Evolutionary conservation across 2,797 vertebrate genomes (phyloP).

Genomic region (Clarias fuscus): DNA sequence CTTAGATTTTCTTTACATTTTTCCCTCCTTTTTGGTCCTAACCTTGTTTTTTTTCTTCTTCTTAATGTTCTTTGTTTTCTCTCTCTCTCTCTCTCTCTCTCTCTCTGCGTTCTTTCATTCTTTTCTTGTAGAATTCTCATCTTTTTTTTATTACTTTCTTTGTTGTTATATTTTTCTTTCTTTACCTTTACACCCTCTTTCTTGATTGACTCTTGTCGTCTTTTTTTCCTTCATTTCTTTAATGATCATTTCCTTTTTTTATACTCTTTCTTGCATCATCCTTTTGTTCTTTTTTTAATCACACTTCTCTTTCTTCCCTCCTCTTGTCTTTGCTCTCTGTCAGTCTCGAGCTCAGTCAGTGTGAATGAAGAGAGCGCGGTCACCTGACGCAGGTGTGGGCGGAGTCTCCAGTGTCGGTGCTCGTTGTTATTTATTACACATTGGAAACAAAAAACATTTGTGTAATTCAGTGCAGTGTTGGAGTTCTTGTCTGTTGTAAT

Average conservation of each 20-base stretch:
- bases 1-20: too few species aligned
- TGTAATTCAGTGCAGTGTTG: background rate
- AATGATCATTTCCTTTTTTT: too few species aligned
- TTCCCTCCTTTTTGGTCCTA: background rate
- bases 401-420: background rate
- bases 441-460: too few species aligned
- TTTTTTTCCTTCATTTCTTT: background rate
- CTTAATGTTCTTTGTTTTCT: background rate
- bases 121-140: background rate
- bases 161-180: background rate
- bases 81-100: background rate
- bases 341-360: too few species aligned
- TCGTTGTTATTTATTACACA: background rate
- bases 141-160: background rate
- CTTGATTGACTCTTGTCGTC: background rate
- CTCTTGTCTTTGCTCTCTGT: too few species aligned
- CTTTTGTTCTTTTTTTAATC: too few species aligned
- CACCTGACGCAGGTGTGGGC: background rate
- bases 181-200: background rate
- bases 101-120: background rate
- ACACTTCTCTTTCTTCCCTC: too few species aligned
- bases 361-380: too few species aligned
- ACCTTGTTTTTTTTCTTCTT: background rate
- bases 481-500: background rate
- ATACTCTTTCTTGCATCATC: too few species aligned